These are phyloP conservation scores for Numenius phaeopus DNA, from an alignment of 2,797 vertebrate species.

Conservation along the genomic window DNA sequence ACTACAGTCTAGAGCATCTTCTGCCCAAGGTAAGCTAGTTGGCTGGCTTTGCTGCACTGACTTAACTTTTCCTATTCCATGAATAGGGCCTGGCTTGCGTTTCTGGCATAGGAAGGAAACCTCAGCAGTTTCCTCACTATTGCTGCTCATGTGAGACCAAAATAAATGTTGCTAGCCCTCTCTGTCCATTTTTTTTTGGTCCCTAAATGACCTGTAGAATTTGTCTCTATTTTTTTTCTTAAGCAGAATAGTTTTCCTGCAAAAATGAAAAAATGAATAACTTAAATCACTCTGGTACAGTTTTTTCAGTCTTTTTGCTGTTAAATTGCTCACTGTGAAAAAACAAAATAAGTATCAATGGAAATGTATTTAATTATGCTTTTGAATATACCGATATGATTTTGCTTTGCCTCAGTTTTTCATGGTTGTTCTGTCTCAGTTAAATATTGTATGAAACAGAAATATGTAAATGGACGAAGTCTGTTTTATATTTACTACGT, in stretches of 20 bases:
- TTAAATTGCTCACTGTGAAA: background rate
- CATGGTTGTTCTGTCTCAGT: background rate
- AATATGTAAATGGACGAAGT: background rate
- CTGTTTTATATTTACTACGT: background rate
- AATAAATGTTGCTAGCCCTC: background rate
- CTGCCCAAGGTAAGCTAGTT: background rate
- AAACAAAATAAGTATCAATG: background rate
- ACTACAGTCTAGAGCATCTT: background rate
- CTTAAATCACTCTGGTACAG: background rate
- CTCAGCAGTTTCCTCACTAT: background rate
- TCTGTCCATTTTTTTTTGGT: background rate
- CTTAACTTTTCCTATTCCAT: constrained; percentile 41
- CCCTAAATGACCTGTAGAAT: constrained; percentile 17
- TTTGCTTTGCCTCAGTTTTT: constrained; percentile 26
- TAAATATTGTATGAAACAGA: background rate
- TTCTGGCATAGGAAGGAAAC: constrained; percentile 18
- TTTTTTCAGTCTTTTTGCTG: background rate
- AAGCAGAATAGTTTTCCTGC: background rate
- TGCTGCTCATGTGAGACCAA: background rate
- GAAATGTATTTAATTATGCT: background rate
- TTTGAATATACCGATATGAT: background rate
- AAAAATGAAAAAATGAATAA: background rate
- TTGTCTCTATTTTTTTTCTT: background rate
- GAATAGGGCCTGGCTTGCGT: constrained; percentile 28
- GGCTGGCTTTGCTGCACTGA: background rate